phyloP scores from a whole-genome alignment of 2,113 vertebrate genomes.

The Taurulus bubalis region DNA sequence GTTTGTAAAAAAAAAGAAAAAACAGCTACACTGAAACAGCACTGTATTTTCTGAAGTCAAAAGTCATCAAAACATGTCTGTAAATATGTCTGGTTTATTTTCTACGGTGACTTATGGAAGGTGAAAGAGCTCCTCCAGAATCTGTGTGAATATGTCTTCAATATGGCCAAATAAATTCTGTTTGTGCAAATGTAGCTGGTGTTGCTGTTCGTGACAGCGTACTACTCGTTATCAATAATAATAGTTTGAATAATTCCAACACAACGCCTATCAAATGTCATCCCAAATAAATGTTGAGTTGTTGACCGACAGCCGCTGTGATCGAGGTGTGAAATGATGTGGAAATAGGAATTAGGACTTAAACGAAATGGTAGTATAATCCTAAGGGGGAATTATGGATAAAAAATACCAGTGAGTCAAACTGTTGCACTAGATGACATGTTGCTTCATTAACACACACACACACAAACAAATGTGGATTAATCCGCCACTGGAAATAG shows the following conservation, averaged over 20 bases:
- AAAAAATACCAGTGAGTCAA: not conserved
- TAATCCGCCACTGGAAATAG: too few species aligned
- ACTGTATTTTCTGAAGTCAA: conserved; percentile 28
- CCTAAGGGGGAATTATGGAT: too few species aligned
- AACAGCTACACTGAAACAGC: not conserved
- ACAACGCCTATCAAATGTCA: not conserved
- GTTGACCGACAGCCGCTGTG: not conserved
- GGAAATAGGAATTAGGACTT: not conserved
- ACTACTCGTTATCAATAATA: not conserved
- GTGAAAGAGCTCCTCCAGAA: not conserved
- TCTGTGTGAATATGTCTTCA: conserved; percentile 8
- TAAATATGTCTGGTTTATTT: conserved; percentile 41
- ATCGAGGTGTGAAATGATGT: too few species aligned
- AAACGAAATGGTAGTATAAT: not conserved
- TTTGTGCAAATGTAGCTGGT: conserved; percentile 19
- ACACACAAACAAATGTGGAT: too few species aligned
- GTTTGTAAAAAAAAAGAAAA: conserved; percentile 25
- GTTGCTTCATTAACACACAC: too few species aligned
- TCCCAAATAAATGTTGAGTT: not conserved
- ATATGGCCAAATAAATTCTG: conserved; percentile 32
- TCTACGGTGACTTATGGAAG: conserved; percentile 10
- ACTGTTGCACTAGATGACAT: too few species aligned
- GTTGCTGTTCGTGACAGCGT: not conserved
- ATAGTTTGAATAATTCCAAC: not conserved
- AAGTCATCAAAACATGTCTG: conserved; percentile 19